Evolutionary conservation across 2,797 vertebrate species (phyloP).

Genomic region (Orestias chungarensis): DNA sequence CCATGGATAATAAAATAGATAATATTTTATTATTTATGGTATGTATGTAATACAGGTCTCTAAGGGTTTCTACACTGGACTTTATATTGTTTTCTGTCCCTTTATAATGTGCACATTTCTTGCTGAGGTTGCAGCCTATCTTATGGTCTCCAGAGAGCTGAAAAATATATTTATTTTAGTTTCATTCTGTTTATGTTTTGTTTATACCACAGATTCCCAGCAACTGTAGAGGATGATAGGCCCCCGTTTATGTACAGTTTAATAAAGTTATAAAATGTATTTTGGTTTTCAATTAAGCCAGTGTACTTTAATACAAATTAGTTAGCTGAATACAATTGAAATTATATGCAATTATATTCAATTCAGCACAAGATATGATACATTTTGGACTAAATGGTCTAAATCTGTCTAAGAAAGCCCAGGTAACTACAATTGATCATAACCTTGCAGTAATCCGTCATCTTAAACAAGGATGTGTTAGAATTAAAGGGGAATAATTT

Average conservation of each 20-base stretch:
- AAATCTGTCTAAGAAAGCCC: background rate
- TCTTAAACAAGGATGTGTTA: background rate
- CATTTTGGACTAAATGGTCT: background rate
- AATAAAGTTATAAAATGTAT: background rate
- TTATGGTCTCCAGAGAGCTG: conserved; percentile 34
- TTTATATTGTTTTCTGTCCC: conserved; percentile 55
- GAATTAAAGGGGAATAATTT: background rate
- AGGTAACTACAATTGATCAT: background rate
- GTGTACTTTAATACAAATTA: background rate
- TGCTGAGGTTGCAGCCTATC: conserved; percentile 57
- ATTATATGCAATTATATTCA: background rate
- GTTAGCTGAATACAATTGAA: background rate
- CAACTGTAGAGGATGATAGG: background rate
- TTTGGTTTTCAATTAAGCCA: background rate
- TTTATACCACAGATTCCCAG: background rate
- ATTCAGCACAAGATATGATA: background rate
- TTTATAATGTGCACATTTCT: conserved; percentile 49
- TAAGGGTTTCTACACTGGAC: conserved; percentile 38
- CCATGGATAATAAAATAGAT: background rate
- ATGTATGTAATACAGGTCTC: background rate
- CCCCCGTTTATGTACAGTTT: background rate
- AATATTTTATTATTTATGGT: background rate
- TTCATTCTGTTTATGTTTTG: background rate
- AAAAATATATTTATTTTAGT: conserved; percentile 28
- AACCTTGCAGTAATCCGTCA: background rate